These are phyloP conservation scores for Dendroctonus valens DNA, from an alignment of 1,140 invertebrate genomes.

Conservation along the genomic window DNA sequence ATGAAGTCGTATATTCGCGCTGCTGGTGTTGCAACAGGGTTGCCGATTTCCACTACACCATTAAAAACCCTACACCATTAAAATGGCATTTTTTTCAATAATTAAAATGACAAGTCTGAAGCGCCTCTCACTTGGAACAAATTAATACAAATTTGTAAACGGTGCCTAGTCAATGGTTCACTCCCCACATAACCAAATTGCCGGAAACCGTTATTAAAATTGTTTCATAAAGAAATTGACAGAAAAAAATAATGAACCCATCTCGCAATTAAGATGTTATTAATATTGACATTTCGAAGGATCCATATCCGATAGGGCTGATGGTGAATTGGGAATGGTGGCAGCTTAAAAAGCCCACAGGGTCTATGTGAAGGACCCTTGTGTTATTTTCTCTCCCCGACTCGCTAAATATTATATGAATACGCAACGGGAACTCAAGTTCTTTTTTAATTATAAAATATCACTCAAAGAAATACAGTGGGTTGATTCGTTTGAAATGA, in stretches of 20 bases:
- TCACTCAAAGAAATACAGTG: conserved; percentile 23
- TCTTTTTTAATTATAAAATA: conserved; percentile 29
- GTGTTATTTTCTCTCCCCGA: conserved; percentile 18
- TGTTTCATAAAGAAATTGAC: conserved; percentile 3
- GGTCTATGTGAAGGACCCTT: conserved; percentile 15
- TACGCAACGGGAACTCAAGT: conserved; percentile 22
- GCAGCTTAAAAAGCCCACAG: conserved; percentile 26
- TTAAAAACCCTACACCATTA: no score
- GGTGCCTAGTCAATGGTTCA: neutral
- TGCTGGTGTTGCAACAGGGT: no score
- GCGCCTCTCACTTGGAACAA: no score
- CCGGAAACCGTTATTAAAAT: conserved; percentile 21
- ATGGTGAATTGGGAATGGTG: conserved; percentile 19
- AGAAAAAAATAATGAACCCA: conserved; percentile 17
- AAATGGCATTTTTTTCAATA: no score
- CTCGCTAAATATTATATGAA: conserved; percentile 30
- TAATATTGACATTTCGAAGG: conserved; percentile 27
- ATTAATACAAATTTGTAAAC: neutral
- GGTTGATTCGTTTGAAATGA: neutral
- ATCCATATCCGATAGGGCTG: conserved; percentile 20
- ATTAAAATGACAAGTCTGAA: no score
- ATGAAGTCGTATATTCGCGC: no score
- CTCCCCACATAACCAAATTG: conserved; percentile 6
- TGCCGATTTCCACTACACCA: no score
- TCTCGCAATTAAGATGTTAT: conserved; percentile 25